Base-by-base conservation (phyloP, 2,888 invertebrate species). In the Capitulum mitella region DNA sequence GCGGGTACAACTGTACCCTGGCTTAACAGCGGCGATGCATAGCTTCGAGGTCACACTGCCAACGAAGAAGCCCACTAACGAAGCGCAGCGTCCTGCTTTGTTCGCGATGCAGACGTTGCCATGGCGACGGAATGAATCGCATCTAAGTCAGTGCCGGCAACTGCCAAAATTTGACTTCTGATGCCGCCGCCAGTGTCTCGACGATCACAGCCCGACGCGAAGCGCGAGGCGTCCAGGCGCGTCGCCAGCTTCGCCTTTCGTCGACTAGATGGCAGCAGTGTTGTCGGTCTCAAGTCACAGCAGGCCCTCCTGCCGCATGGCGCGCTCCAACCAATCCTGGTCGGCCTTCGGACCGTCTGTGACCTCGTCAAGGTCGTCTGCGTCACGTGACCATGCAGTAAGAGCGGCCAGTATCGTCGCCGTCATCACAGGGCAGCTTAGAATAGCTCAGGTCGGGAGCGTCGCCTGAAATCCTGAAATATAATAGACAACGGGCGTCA, bases 251-350 rank as follows among this genome's bases (percentile, higher is more conserved):
- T 29, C 29, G 14, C 29, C 32, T 29, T 29, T 32, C 61, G 29
- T 32, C n/a, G n/a, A 32, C 61, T 61, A 32, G 61, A 61, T 61
- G 61, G 61, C 61, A 61, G 61, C 32, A 61, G 29, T 12, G n/a
- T n/a, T n/a, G n/a, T n/a, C n/a, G n/a, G n/a, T n/a, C n/a, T n/a
- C n/a, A n/a, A n/a, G n/a, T 34, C 34, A 64, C 19, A 64, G 34
- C 64, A 64, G 64, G 8, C 64, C 64, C 34, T 64, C 64, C 64
- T 64, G 64, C 1, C 64, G 64, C 64, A 64, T 64, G 64, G 64
- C 64, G 3, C 34, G 34, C 64, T 64, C 64, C 14, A 64, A 34
- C 64, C 64, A 64, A 19, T 64, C 64, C 64, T 64, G 34, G 19
- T 64, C 64, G 61, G 61, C 61, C 10, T 29, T 14, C 14, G 61